Evolutionary conservation across 2,797 vertebrate species (phyloP).

Genomic region (Schizopygopsis malacanthus): DNA sequence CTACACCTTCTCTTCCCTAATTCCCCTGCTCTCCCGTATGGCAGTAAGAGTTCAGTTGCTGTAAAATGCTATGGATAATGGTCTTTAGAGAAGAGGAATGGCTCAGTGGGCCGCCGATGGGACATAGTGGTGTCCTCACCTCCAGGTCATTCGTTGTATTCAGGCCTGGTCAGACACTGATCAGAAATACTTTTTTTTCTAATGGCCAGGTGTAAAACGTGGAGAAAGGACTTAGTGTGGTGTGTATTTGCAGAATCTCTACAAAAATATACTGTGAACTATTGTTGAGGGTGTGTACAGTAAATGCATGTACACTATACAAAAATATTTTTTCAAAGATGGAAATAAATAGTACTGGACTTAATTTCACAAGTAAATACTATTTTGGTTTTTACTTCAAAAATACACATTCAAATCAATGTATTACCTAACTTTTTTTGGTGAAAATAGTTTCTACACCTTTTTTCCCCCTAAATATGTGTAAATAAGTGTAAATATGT

Average conservation of each 20-base stretch:
- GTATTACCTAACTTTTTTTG: not conserved
- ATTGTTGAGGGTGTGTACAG: not conserved
- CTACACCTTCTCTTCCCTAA: conserved; percentile 16
- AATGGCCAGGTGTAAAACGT: conserved; percentile 62
- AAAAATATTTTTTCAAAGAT: no score
- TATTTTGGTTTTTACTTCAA: not conserved
- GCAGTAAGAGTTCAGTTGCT: conserved; percentile 70
- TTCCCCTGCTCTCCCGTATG: conserved; percentile 29
- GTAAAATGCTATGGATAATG: conserved; percentile 76
- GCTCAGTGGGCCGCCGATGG: conserved; percentile 68
- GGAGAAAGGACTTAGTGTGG: not conserved
- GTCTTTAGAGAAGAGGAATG: conserved; percentile 72
- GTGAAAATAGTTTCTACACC: not conserved
- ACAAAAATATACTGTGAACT: not conserved
- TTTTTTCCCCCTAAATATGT: not conserved
- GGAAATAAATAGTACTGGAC: not conserved
- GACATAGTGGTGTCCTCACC: conserved; percentile 68
- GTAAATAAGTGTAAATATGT: not conserved
- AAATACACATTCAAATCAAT: no score
- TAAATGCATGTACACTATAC: not conserved
- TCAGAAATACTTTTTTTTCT: conserved; percentile 73
- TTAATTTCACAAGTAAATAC: not conserved
- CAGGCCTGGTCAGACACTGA: conserved; percentile 66
- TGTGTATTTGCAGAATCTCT: not conserved
- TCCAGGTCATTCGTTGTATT: conserved; percentile 74